Evolutionary conservation across 2,797 vertebrate species (phyloP).

Genomic region (Xenopus petersii): DNA sequence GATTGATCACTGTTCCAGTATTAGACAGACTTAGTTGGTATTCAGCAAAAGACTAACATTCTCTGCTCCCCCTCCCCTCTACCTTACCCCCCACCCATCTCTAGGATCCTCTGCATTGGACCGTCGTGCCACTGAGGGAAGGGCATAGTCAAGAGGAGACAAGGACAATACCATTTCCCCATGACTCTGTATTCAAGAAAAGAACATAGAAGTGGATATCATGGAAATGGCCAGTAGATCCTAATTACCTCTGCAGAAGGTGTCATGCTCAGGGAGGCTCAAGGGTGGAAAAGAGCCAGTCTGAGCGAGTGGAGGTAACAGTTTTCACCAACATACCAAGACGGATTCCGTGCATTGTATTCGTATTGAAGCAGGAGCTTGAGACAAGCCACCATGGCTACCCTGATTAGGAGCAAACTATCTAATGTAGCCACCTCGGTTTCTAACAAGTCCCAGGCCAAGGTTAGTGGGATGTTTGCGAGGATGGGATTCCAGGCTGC

Average conservation of each 20-base stretch:
- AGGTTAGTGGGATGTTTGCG: constrained; percentile 97
- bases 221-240: constrained; percentile 63
- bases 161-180: not conserved
- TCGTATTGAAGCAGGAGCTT: constrained; percentile 11
- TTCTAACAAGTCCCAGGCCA: constrained; percentile 95
- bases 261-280: constrained; percentile 85
- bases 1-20: constrained; percentile 71
- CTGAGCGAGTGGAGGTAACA: constrained; percentile 80
- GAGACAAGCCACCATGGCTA: constrained; percentile 77
- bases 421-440: constrained; percentile 90
- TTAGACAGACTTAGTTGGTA: constrained; percentile 66
- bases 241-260: constrained; percentile 71
- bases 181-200: not conserved
- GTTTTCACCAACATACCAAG: not conserved
- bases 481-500: constrained; percentile 97
- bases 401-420: constrained; percentile 91
- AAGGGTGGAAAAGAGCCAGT: constrained; percentile 62
- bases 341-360: not conserved
- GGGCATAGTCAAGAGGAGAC: constrained; percentile 51
- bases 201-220: constrained; percentile 20
- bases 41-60: constrained; percentile 58
- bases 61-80: constrained; percentile 52
- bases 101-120: constrained; percentile 79
- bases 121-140: constrained; percentile 73
- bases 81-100: constrained; percentile 65